Base-by-base conservation (phyloP, 2,888 invertebrate species). In the Parnassius apollo region DNA sequence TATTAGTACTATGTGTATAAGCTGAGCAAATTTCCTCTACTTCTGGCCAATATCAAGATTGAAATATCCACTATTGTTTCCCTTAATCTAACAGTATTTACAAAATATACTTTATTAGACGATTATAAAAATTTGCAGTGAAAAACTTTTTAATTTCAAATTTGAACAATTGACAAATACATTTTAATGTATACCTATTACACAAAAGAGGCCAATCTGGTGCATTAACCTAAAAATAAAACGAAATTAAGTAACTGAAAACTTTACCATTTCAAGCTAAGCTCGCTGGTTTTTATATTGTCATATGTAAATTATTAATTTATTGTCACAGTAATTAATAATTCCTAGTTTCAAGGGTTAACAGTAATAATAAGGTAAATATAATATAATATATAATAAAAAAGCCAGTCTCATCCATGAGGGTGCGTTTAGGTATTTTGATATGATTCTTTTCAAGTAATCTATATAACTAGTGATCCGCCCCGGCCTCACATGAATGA, bases 271-370 rank as follows among this genome's bases (percentile, higher is more conserved):
- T 61, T 70, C 71, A 80, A 82, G 80, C 80, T 86, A 91, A 90
- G 90, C 89, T 90, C 88, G 78, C 79, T 82, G 73, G 71, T 80
- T 78, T 71, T 80, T 73, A 82, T 85, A 89, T 86, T 88, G 84
- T 90, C 83, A 73, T 78, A 75, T 76, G 77, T 77, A 80, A 82
- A 81, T 69, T 80, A 82, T 82, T 79, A 84, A 87, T 83, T 91
- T 91, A 91, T 91, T 91, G 91, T 91, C 91, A 86, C 82, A 83
- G 82, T 75, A 73, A 82, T 81, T 75, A 71, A 61, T 56, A 49
- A 57, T 76, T 79, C 62, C 70, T 77, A 77, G 72, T 69, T 75
- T 75, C 75, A 71, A 12, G 68, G 69, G 60, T 61, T 57, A 53
- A 61, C 54, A 67, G 68, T 68, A 68, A 73, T 65, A 71, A 73